A percentile compares a stretch with the other conserved stretches of the same genome.
phyloP scores from a whole-genome alignment of 1,140 invertebrate genomes.

The Drosophila pectinifera region DNA sequence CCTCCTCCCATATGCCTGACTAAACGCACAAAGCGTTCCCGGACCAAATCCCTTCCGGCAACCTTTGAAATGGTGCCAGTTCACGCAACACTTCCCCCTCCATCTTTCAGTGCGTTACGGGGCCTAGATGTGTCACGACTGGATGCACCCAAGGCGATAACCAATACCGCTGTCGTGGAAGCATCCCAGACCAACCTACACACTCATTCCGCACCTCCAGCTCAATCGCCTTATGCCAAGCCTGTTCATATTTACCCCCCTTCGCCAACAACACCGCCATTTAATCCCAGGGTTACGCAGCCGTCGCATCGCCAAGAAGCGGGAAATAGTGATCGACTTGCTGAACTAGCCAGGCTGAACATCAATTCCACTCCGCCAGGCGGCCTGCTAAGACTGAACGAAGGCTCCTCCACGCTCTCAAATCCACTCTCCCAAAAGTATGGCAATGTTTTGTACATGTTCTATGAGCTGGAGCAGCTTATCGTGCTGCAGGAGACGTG shows the following conservation, averaged over 20 bases:
- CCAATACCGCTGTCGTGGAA: not conserved
- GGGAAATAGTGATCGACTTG: slow-evolving; percentile 10
- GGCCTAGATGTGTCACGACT: not conserved
- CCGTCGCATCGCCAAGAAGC: slow-evolving; percentile 18
- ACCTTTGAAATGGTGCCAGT: not conserved
- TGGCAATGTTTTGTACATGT: slow-evolving; percentile 73
- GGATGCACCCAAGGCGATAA: not conserved
- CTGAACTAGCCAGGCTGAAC: not conserved
- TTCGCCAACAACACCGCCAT: slow-evolving; percentile 6
- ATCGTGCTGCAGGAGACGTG: slow-evolving; percentile 74
- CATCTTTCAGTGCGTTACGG: not conserved
- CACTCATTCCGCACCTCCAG: not conserved
- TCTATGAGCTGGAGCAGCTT: slow-evolving; percentile 75
- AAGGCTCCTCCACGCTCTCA: slow-evolving; percentile 14
- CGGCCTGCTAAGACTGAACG: slow-evolving; percentile 41
- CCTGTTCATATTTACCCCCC: slow-evolving; percentile 38
- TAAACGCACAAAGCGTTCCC: slow-evolving; percentile 14
- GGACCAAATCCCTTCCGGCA: slow-evolving; percentile 18
- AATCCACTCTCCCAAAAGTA: slow-evolving; percentile 72
- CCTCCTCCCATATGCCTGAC: not conserved
- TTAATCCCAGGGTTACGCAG: not conserved
- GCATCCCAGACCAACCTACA: not conserved
- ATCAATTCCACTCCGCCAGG: slow-evolving; percentile 40
- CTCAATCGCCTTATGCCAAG: slow-evolving; percentile 13
- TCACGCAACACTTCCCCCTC: not conserved